phyloP scores from a whole-genome alignment of 2,797 vertebrate species.

The Heliangelus exortis region DNA sequence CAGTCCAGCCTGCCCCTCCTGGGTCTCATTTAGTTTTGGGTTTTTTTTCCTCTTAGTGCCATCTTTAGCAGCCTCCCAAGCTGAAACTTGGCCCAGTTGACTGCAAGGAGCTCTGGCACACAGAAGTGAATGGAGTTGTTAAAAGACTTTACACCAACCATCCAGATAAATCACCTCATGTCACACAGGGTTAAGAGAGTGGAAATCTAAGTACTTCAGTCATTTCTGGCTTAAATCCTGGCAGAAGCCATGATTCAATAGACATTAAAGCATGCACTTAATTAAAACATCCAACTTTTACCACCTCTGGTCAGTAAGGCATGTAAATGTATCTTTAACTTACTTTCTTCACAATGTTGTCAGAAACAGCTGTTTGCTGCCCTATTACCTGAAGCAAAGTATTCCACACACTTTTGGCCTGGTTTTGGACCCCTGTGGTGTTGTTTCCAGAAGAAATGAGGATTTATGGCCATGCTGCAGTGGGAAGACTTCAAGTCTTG shows the following conservation, averaged over 20 bases:
- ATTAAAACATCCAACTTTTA: neutral
- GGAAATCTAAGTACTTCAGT: neutral
- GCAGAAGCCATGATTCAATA: neutral
- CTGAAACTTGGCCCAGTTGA: neutral
- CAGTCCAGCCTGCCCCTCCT: neutral
- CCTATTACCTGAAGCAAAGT: neutral
- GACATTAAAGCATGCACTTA: neutral
- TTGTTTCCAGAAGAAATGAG: neutral
- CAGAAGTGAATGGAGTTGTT: neutral
- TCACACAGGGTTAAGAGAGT: neutral
- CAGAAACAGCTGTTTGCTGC: neutral
- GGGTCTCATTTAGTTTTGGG: neutral
- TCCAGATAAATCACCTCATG: neutral
- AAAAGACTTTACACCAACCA: neutral
- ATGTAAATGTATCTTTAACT: neutral
- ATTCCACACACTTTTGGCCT: neutral
- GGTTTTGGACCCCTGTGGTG: neutral
- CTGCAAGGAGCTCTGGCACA: neutral
- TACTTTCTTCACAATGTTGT: neutral
- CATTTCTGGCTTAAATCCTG: neutral
- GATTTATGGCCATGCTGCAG: neutral
- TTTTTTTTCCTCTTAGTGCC: neutral
- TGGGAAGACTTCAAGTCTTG: neutral
- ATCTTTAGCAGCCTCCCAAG: neutral
- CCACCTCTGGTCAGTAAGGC: neutral